Evolutionary conservation across 2,888 invertebrate genomes (phyloP).

Genomic region (Schizotus pectinicornis): DNA sequence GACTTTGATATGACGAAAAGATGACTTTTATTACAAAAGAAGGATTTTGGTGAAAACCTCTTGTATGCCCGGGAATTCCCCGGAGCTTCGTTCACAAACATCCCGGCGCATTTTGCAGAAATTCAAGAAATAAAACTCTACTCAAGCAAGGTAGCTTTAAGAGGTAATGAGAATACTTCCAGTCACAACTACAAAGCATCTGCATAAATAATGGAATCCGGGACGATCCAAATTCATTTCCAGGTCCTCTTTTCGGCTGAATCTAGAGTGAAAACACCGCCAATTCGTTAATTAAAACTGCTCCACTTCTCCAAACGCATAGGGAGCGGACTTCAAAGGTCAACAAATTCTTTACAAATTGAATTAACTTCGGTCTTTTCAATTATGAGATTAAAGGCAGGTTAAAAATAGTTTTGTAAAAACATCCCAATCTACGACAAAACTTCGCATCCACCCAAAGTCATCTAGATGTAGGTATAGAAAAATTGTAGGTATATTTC

Average conservation of each 20-base stretch:
- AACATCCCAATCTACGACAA: no score
- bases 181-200: no score
- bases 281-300: slow-evolving; percentile 29
- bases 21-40: slow-evolving; percentile 19
- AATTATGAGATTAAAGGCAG: slow-evolving; percentile 6
- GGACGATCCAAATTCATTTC: no score
- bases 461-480: no score
- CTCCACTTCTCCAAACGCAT: slow-evolving; percentile 13
- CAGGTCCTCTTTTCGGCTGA: background rate
- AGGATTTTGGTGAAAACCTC: slow-evolving; percentile 10
- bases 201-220: no score
- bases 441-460: no score
- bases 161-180: no score
- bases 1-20: slow-evolving; percentile 17
- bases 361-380: slow-evolving; percentile 2
- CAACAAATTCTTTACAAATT: slow-evolving; percentile 9
- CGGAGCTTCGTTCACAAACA: slow-evolving; percentile 1
- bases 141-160: no score
- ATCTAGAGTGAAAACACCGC: slow-evolving; percentile 30
- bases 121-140: no score
- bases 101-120: background rate
- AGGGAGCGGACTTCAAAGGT: slow-evolving; percentile 12
- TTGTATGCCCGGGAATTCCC: slow-evolving; percentile 8
- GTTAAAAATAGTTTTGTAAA: background rate
- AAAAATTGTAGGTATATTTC: no score